These are phyloP conservation scores for Ornithoptera priamus DNA, from an alignment of 2,888 invertebrate genomes.

Conservation along the genomic window DNA sequence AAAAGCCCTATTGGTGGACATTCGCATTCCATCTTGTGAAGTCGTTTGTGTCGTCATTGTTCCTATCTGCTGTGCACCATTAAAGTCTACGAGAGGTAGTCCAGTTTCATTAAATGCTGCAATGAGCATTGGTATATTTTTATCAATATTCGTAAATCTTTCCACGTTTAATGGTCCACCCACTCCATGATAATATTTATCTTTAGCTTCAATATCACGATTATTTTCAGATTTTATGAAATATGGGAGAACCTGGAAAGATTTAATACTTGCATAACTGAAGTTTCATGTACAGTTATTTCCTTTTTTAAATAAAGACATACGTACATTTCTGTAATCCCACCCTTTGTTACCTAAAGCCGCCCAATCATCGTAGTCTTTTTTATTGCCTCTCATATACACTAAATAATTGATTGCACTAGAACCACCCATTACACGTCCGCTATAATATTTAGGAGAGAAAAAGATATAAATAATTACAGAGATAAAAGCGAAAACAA, in stretches of 20 bases:
- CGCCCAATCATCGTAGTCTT: constrained; percentile 85
- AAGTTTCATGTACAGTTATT: neutral
- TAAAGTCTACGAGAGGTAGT: constrained; percentile 78
- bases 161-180: constrained; percentile 82
- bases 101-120: constrained; percentile 82
- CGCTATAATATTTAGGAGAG: constrained; percentile 50
- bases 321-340: constrained; percentile 76
- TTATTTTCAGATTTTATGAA: constrained; percentile 84
- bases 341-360: constrained; percentile 81
- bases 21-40: constrained; percentile 76
- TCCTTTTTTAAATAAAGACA: constrained; percentile 3
- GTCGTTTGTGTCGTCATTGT: constrained; percentile 82
- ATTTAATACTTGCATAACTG: neutral
- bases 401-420: constrained; percentile 84
- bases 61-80: constrained; percentile 78
- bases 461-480: neutral
- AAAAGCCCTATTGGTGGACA: constrained; percentile 82
- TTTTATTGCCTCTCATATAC: constrained; percentile 81
- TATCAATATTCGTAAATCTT: constrained; percentile 79
- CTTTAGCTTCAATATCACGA: constrained; percentile 66
- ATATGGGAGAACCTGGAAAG: constrained; percentile 81
- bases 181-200: constrained; percentile 76
- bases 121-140: constrained; percentile 74
- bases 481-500: neutral
- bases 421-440: constrained; percentile 85